Evolutionary conservation across 2,113 vertebrate species (phyloP).

Genomic region (Zapus hudsonius): DNA sequence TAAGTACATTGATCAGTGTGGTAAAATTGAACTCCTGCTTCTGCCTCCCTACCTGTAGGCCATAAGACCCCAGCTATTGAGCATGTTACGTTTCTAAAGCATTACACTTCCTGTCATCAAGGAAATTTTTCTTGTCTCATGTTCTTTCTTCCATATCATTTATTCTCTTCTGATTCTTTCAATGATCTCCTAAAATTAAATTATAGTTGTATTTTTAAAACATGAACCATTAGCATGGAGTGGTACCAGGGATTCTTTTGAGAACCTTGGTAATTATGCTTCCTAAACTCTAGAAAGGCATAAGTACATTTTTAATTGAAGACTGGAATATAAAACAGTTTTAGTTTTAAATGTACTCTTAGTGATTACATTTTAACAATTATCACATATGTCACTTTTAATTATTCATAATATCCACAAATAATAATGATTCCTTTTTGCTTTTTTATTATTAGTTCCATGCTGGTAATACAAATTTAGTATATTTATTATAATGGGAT

Average conservation of each 20-base stretch:
- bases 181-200: slow-evolving; percentile 53
- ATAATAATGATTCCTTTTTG: not conserved
- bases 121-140: slow-evolving; percentile 51
- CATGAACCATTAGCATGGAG: not conserved
- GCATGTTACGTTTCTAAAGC: slow-evolving; percentile 47
- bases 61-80: slow-evolving; percentile 45
- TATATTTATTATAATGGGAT: not conserved
- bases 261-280: slow-evolving; percentile 11
- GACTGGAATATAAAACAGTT: not conserved
- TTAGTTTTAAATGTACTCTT: not conserved
- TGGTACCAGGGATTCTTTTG: not conserved
- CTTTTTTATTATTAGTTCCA: no score
- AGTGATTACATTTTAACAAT: not conserved
- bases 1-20: slow-evolving; percentile 19
- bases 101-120: slow-evolving; percentile 55
- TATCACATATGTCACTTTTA: not conserved
- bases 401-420: not conserved
- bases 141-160: slow-evolving; percentile 18
- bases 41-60: not conserved
- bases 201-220: slow-evolving; percentile 58
- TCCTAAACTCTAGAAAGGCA: not conserved
- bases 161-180: slow-evolving; percentile 50
- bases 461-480: not conserved
- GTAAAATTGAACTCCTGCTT: not conserved
- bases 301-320: slow-evolving; percentile 11